Base-by-base conservation (phyloP, 2,888 invertebrate genomes). In the Pseudococcus jackbeardsleyi region DNA sequence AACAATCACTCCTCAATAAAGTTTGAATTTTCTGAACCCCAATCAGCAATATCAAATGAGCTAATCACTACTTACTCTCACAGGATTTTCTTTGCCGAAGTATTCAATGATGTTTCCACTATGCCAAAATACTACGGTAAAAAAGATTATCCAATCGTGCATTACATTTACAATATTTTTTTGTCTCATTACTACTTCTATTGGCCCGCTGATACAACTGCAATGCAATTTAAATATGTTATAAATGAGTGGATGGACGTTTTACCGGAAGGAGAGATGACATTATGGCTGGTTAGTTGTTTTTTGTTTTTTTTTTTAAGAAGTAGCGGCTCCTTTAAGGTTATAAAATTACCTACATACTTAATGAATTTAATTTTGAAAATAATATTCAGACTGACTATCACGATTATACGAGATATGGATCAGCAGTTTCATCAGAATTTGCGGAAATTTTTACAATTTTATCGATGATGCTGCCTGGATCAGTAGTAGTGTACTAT, bases 401-500 rank as follows among this genome's bases (percentile, higher is more conserved):
- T 26, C 85, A 85, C 19, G 85, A 85, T 33, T 26, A 17, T 17
- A 2, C 2, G 9, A 42, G 85, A 85, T 26, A 11, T 7, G 26
- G 19, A 22, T 48, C 85, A 22, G 5, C 59, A 50, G 2, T 54
- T 12, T 7, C 7, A n/a, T 59, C 85, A 33, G 85, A 50, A 50
- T 50, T 17, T 26, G n/a, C 26, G 3, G 85, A 85, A n/a, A 17
- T 59, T 17, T 50, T 46, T 0, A 85, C 19, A 17, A 85, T 50
- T 15, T 12, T 85, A 33, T 50, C 48, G 0, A 50, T 85, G 39
- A 17, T 85, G 19, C 22, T 85, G 19, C 85, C 85, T 19, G 85
- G 85, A n/a, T n/a, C 50, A 17, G 85, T 50, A 12, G 11, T 54
- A 19, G 48, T 85, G 12, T 85, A 85, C 7, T 85, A 85, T 59